Evolutionary conservation across 2,888 invertebrate species (phyloP), one percentile per base, ranked within the genome.

Genomic region (Thymelicus acteon): DNA sequence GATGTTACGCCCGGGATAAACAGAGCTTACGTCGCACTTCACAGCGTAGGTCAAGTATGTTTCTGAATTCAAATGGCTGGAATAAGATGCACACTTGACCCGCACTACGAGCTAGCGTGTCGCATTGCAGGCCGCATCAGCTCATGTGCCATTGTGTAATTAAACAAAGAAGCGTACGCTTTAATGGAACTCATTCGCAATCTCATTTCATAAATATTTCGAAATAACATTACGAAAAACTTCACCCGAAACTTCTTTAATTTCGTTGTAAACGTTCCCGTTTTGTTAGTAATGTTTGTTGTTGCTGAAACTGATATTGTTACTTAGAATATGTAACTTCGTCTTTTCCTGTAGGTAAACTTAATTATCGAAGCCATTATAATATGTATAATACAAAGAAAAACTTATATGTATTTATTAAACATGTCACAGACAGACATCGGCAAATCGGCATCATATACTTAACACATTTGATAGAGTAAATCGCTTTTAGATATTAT

Each of bases 11-110:
- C 47, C 62, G 60, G 58, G 58, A 58, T 58, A 58, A 58, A 58
- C 58, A n/a, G 58, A 58, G 58, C 58, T 68, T 44, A 68, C 62
- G 68, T 68, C 15, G 54, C 49, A 62, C 37, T 68, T 62, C 61
- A 61, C 44, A 68, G 68, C 49, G 64, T 65, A 40, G 64, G 64
- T 68, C 62, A 68, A 68, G 62, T 62, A 60, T 62, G 67, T 67
- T 54, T 68, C 68, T 57, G 54, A 68, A 68, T 68, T 68, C 68
- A 68, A 68, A 68, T 68, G 68, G 62, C 68, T 68, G 68, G 68
- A 68, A 68, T 61, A 68, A 68, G 68, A 68, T 62, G 57, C 68
- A 62, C 68, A 62, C 68, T 68, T 68, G 68, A 68, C 68, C 68
- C 62, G 57, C 37, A 24, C 58, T 44, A 40, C 62, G 58, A 58